Base-by-base conservation (phyloP, 2,888 invertebrate species). In the Mesorhabditis spiculigera region DNA sequence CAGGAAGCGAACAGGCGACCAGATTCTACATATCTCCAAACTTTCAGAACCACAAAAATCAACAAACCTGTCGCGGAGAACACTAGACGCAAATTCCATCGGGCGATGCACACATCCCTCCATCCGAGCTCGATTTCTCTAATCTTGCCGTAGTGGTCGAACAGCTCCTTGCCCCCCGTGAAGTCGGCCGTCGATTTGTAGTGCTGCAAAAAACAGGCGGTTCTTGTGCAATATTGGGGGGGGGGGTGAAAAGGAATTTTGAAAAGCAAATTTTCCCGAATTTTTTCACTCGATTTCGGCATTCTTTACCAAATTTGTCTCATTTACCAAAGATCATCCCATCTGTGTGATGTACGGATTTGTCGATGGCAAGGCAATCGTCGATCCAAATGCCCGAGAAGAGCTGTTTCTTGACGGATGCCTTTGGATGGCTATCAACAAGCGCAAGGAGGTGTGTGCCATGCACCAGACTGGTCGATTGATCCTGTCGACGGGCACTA, bases 11-110 rank as follows among this genome's bases (percentile, higher is more conserved):
- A n/a, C n/a, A n/a, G n/a, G n/a, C n/a, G n/a, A n/a, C n/a, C n/a
- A n/a, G n/a, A n/a, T n/a, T n/a, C n/a, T n/a, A n/a, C n/a, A n/a
- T n/a, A n/a, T n/a, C n/a, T n/a, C n/a, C n/a, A n/a, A n/a, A n/a
- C n/a, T n/a, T n/a, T n/a, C n/a, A n/a, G n/a, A n/a, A n/a, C n/a
- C n/a, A n/a, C n/a, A n/a, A 28, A 28, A 28, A 42, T 5, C 5
- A 66, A 63, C 63, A 5, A 3, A 71, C 73, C 68, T 67, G 44
- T 70, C 64, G 28, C 1, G 28, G 10, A 69, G 95, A 89, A 0
- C 95, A 95, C 86, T 93, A 93, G 85, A 94, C 93, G 86, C n/a
- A n/a, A n/a, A n/a, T n/a, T n/a, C n/a, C n/a, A n/a, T n/a, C 94
- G 91, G 61, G 92, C 90, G 86, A 96, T 87, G 69, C 95, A 91